Evolutionary conservation across 1,140 invertebrate genomes (phyloP).

Genomic region (Drosophila melanogaster): Release_6_plus_ISO1_MT NT_033777.3:14038001-14038500

Average conservation of each 20-base stretch:
- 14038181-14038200: constrained; percentile 19
- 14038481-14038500: not conserved
- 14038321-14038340: constrained; percentile 1
- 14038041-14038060: not conserved
- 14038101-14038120: not conserved
- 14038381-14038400: no score
- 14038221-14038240: constrained; percentile 3
- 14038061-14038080: no score
- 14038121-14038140: not conserved
- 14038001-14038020: not conserved
- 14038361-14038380: no score
- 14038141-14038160: not conserved
- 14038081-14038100: not conserved
- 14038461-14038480: not conserved
- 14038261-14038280: constrained; percentile 7
- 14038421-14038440: no score
- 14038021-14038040: no score
- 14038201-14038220: constrained; percentile 5
- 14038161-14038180: not conserved
- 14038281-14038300: constrained; percentile 27
- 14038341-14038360: not conserved
- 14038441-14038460: not conserved
- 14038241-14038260: constrained; percentile 8
- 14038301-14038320: constrained; percentile 25
- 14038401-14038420: no score